phyloP scores from a whole-genome alignment of 2,113 vertebrate species.

The Lichenostomus cassidix region DNA sequence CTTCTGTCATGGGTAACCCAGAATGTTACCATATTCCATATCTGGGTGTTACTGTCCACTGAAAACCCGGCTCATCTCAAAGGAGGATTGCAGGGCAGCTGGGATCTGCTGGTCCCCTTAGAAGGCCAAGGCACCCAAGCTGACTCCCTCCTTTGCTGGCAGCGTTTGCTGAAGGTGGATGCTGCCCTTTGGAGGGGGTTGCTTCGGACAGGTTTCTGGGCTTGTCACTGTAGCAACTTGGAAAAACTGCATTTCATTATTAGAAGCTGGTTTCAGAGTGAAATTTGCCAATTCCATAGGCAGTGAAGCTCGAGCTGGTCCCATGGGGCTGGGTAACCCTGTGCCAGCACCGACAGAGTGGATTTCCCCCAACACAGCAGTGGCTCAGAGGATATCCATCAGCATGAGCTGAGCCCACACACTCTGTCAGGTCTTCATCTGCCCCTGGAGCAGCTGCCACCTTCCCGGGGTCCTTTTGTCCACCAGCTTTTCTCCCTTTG shows the following conservation, averaged over 20 bases:
- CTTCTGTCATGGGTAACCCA: neutral
- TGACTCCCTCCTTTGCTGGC: neutral
- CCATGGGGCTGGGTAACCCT: neutral
- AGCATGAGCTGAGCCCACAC: neutral
- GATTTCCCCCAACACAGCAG: too few relatives aligned
- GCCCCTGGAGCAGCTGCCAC: neutral
- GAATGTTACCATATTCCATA: neutral
- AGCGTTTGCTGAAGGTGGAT: neutral
- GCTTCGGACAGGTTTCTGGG: neutral
- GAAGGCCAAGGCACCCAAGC: neutral
- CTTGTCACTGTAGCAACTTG: neutral
- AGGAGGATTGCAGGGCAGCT: neutral
- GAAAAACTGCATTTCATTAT: neutral
- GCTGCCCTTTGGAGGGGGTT: neutral
- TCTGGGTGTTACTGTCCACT: neutral
- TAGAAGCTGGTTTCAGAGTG: accelerated
- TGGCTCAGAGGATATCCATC: too few relatives aligned
- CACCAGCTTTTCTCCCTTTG: too few relatives aligned
- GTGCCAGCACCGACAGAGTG: neutral
- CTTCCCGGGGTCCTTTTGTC: accelerated
- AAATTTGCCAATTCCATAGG: neutral
- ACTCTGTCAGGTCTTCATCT: accelerated
- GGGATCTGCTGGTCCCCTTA: neutral
- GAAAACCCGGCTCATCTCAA: neutral
- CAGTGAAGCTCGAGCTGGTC: neutral